Conservation (phyloP, 23 tunicate species). For the Halocynthia aurantium region DNA sequence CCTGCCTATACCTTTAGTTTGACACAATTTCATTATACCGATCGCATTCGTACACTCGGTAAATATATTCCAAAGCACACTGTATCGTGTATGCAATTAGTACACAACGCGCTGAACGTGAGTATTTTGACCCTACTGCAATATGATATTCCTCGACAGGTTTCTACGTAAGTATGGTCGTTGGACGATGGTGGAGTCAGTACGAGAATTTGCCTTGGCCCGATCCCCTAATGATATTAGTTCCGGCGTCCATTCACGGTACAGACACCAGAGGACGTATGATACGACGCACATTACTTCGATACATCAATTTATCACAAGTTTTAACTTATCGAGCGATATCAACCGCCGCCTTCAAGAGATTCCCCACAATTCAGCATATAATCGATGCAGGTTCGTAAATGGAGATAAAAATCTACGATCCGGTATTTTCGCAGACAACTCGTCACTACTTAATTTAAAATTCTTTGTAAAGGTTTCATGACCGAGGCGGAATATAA, state of each 20-base stretch:
- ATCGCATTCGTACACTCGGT: too few species aligned
- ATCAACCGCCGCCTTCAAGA: slow-evolving; percentile 75
- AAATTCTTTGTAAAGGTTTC: slow-evolving; percentile 39
- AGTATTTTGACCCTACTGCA: too few species aligned
- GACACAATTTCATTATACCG: too few species aligned
- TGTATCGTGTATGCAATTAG: too few species aligned
- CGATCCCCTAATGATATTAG: slow-evolving; percentile 68
- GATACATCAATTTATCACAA: slow-evolving; percentile 59
- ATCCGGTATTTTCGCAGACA: too few species aligned
- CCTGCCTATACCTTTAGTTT: too few species aligned
- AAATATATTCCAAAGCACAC: too few species aligned
- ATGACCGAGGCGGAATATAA: slow-evolving; percentile 72
- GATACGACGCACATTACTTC: slow-evolving; percentile 61
- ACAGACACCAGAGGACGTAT: slow-evolving; percentile 63
- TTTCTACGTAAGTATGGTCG: slow-evolving; percentile 78
- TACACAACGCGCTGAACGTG: too few species aligned
- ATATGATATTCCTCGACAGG: slow-evolving; percentile 14
- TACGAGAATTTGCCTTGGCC: slow-evolving; percentile 73
- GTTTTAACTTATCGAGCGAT: slow-evolving; percentile 62
- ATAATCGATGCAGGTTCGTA: slow-evolving; percentile 62
- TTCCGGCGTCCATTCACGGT: slow-evolving; percentile 69
- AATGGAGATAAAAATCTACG: neutral
- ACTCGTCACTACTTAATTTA: neutral
- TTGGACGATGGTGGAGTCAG: slow-evolving; percentile 94
- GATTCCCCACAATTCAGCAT: slow-evolving; percentile 87